These are phyloP conservation scores for Novumbra hubbsi DNA, from an alignment of 2,797 vertebrate genomes.

Conservation along the genomic window DNA sequence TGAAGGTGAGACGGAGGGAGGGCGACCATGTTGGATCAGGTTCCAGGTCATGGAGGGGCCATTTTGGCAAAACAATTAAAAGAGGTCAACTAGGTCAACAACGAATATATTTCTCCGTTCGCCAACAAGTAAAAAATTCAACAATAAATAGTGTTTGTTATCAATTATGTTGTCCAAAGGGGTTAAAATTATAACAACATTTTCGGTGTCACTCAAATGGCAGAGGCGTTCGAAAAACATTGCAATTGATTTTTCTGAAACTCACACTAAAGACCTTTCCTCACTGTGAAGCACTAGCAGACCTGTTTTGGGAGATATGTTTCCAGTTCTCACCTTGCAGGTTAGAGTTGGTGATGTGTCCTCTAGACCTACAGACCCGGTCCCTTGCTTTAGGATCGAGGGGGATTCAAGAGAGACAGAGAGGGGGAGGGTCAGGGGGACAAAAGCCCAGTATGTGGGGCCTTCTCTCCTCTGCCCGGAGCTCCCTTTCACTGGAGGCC, in stretches of 20 bases:
- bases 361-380: constrained; percentile 33
- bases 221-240: background rate
- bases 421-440: constrained; percentile 44
- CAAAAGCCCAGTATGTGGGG: constrained; percentile 80
- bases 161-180: background rate
- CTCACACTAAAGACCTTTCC: background rate
- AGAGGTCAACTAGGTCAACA: no score
- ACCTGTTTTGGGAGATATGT: background rate
- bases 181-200: background rate
- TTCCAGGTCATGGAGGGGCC: background rate
- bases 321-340: background rate
- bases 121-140: background rate
- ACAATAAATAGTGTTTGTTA: background rate
- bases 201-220: background rate
- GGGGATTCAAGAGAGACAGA: constrained; percentile 42
- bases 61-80: background rate
- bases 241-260: background rate
- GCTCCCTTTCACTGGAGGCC: constrained; percentile 70
- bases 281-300: background rate
- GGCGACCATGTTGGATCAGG: background rate
- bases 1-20: constrained; percentile 76
- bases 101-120: background rate
- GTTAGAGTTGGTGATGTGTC: constrained; percentile 16
- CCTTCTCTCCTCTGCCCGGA: constrained; percentile 66
- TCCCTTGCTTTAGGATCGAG: constrained; percentile 45